Evolutionary conservation across 2,113 vertebrate genomes (phyloP), one percentile per base, ranked within the genome.

Genomic region (Pterocles burchelli): DNA sequence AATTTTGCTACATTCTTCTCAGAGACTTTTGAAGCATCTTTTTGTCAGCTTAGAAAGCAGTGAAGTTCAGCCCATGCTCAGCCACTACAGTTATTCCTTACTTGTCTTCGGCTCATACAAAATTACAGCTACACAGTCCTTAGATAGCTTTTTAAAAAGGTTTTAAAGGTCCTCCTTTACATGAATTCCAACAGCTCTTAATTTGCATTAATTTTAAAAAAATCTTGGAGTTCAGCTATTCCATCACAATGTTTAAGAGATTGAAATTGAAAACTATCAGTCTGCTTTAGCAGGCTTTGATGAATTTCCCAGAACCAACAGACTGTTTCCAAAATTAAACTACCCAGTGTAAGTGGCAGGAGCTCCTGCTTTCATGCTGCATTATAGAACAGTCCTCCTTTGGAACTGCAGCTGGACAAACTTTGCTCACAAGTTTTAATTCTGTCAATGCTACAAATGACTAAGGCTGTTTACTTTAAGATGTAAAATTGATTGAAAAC

Each of bases 391-490:
- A n/a, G 24, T 33, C 51, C 36, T 73, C n/a, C 61, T 90, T 82
- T 26, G 41, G 31, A 92, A 61, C 1, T 2, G 1, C 92, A 95
- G 85, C 83, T 95, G 88, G 83, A 87, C 88, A 89, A 84, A 84
- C 41, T 96, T 93, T 78, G 54, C 61, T 93, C 41, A 61, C 65
- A 89, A 95, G 45, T 75, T 95, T 96, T 65, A 89, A 86, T 90
- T 77, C 88, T 90, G 65, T 78, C 90, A 92, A 2, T 81, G 67
- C 19, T 57, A 77, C 83, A 85, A 68, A 77, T 78, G 66, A 65
- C 43, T 87, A 34, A 57, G 46, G 41, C 28, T 79, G 24, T 79
- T 94, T 87, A 67, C 41, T 87, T 87, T 85, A 79, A 82, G 45
- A 82, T 84, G 52, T 41, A 89, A 92, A 88, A 83, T 3, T 78